Evolutionary conservation across 2,888 invertebrate genomes (phyloP), one percentile per base, ranked within the genome.

Genomic region (Xestia rhomboidea): DNA sequence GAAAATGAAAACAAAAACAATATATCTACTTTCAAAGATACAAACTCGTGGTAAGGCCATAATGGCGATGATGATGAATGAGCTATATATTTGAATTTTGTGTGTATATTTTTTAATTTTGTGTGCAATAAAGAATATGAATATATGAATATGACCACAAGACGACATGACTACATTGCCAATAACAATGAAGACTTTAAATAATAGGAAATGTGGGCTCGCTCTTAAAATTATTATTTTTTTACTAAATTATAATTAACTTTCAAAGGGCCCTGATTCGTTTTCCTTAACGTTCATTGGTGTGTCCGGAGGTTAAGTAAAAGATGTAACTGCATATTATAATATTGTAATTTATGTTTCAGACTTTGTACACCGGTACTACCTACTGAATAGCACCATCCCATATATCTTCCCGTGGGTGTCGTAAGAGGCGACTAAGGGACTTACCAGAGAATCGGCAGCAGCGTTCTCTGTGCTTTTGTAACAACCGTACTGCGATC

Each of bases 221-320:
- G 72, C 79, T 89, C 88, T 79, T 88, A 88, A 88, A 87, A 76
- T 46, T 44, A 77, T 70, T 83, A 85, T 81, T 79, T 83, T 83
- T 84, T 84, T 81, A 82, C 79, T 77, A n/a, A n/a, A 81, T 88
- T 89, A 87, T 88, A 90, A 90, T 90, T 91, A 90, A 90, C 89
- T 87, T 80, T 81, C 77, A 84, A 81, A 83, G 73, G 62, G 64
- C 15, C 44, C 67, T 76, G 82, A 88, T 88, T 89, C 77, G 79
- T 77, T 88, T 89, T 81, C 1, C 62, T 70, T 68, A 13, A 30
- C 49, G n/a, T 68, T 57, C 44, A 73, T 84, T 81, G 57, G 49
- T 57, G 3, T 11, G 21, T 70, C 41, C 38, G 2, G 11, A 21
- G 7, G 15, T 38, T 60, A 24, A 2, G 6, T 72, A 54, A 18